Conservation (phyloP, 2,113 vertebrate genomes). For the Ahaetulla prasina region DNA sequence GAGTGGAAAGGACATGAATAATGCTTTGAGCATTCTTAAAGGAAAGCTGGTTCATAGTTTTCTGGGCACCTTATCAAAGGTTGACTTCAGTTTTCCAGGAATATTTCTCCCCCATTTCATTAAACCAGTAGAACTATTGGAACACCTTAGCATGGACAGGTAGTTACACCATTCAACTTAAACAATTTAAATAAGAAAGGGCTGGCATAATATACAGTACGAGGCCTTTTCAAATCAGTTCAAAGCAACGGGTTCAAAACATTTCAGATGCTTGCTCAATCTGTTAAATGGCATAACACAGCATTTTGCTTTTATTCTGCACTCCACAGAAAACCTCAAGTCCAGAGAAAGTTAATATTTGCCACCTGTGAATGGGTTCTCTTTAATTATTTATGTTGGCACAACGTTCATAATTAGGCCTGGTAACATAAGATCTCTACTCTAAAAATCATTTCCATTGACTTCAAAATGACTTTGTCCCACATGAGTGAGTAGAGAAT, state of each 20-base stretch:
- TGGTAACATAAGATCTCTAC: too few species aligned
- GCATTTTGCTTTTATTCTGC: background rate
- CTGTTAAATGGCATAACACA: background rate
- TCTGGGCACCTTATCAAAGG: background rate
- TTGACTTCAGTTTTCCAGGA: background rate
- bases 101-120: background rate
- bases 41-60: background rate
- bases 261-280: background rate
- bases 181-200: background rate
- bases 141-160: background rate
- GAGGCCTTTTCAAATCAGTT: background rate
- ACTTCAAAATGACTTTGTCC: too few species aligned
- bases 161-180: background rate
- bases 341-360: background rate
- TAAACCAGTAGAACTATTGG: fast-evolving
- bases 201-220: background rate
- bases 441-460: too few species aligned
- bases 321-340: background rate
- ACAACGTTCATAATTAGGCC: too few species aligned
- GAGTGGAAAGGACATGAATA: background rate
- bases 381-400: too few species aligned
- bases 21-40: background rate
- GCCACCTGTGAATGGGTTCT: background rate
- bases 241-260: background rate
- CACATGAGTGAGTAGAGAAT: too few species aligned